These are phyloP conservation scores for Tachysurus fulvidraco DNA, from an alignment of 2,113 vertebrate genomes.

Conservation along the genomic window DNA sequence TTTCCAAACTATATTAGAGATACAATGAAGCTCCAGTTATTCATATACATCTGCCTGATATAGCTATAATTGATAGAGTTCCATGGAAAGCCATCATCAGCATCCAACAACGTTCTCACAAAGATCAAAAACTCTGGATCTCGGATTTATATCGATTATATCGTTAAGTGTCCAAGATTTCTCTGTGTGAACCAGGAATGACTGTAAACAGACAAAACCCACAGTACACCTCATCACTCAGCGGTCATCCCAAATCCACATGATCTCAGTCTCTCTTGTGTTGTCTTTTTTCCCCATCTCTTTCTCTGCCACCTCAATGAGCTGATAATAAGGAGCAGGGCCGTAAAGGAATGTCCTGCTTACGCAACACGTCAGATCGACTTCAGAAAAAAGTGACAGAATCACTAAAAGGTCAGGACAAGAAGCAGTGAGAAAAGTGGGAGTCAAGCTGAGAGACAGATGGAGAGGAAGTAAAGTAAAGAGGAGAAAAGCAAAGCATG, in stretches of 20 bases:
- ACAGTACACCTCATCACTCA: not conserved
- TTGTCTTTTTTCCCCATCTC: not conserved
- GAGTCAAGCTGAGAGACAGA: slow-evolving; percentile 29
- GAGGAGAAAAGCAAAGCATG: not conserved
- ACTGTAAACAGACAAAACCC: not conserved
- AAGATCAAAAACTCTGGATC: not conserved
- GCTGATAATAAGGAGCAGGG: slow-evolving; percentile 61
- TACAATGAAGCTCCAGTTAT: not conserved
- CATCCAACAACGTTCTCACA: not conserved
- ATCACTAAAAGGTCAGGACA: slow-evolving; percentile 45
- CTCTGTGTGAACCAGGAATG: too few species aligned
- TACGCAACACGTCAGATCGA: slow-evolving; percentile 60
- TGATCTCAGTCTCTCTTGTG: not conserved
- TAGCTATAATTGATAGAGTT: not conserved
- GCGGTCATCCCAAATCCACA: not conserved
- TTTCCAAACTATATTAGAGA: not conserved
- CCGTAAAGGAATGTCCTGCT: slow-evolving; percentile 67
- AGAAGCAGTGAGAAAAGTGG: slow-evolving; percentile 48
- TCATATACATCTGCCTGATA: not conserved
- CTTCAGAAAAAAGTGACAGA: slow-evolving; percentile 50
- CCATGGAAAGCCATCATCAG: not conserved
- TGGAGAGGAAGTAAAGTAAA: slow-evolving; percentile 27
- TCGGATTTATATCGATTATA: not conserved
- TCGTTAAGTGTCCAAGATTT: not conserved
- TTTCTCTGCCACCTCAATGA: slow-evolving; percentile 38